Evolutionary conservation across 2,888 invertebrate genomes (phyloP).

Genomic region (Ischnura elegans): DNA sequence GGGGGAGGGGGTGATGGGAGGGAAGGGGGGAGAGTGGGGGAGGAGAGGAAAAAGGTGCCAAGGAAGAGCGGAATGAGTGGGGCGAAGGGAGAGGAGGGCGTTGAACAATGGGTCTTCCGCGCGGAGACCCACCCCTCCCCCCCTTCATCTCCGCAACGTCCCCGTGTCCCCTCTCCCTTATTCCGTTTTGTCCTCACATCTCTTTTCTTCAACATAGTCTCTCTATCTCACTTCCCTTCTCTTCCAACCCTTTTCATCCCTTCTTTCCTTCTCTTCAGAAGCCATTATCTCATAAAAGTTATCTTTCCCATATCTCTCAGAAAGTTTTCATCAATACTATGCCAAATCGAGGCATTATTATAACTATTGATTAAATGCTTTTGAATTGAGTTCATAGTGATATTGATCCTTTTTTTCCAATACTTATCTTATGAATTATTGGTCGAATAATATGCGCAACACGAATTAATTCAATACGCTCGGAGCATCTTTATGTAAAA

Average conservation of each 20-base stretch:
- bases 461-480: too few relatives aligned
- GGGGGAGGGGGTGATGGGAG: neutral
- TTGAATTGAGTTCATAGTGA: too few relatives aligned
- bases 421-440: too few relatives aligned
- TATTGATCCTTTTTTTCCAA: too few relatives aligned
- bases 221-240: neutral
- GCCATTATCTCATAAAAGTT: too few relatives aligned
- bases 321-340: too few relatives aligned
- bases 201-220: too few relatives aligned
- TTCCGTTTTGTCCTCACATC: neutral
- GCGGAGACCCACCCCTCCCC: neutral
- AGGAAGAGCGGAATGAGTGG: neutral
- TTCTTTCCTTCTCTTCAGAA: neutral
- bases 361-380: too few relatives aligned
- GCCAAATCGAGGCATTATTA: too few relatives aligned
- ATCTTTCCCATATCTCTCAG: neutral
- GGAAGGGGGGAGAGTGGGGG: neutral
- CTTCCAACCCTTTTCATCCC: neutral
- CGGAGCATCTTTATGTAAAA: too few relatives aligned
- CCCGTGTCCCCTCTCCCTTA: neutral
- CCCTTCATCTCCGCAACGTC: neutral
- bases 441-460: too few relatives aligned
- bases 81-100: too few relatives aligned
- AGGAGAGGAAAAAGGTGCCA: neutral
- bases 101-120: conserved; percentile 49